Conservation (phyloP, 2,113 vertebrate species). For the Alethe diademata region DNA sequence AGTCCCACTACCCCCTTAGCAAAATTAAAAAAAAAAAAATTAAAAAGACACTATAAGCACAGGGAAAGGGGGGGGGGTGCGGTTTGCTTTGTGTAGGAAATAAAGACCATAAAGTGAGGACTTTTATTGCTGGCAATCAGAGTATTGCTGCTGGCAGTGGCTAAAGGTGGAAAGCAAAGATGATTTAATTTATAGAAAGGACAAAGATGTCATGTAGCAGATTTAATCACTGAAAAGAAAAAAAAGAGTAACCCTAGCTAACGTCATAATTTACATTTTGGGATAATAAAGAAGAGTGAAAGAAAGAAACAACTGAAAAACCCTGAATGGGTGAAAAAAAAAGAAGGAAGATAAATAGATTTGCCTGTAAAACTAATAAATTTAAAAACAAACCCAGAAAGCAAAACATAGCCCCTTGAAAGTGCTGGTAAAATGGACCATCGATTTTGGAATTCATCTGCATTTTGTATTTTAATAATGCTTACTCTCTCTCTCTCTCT, state of each 20-base stretch:
- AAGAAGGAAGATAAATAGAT: slow-evolving; percentile 74
- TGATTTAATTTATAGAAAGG: slow-evolving; percentile 86
- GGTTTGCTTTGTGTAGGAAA: slow-evolving; percentile 72
- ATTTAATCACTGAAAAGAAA: slow-evolving; percentile 84
- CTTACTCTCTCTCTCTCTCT: slow-evolving; percentile 71
- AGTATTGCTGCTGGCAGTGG: slow-evolving; percentile 72
- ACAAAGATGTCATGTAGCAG: slow-evolving; percentile 85
- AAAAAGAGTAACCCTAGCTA: slow-evolving; percentile 66
- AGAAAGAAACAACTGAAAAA: slow-evolving; percentile 72
- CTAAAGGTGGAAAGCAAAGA: slow-evolving; percentile 80
- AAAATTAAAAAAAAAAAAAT: not conserved
- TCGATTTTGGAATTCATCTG: slow-evolving; percentile 87
- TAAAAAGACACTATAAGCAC: not conserved
- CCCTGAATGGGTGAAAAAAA: slow-evolving; percentile 42
- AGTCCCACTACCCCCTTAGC: not conserved
- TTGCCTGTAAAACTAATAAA: slow-evolving; percentile 83
- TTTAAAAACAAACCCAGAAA: slow-evolving; percentile 83
- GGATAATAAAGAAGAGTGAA: slow-evolving; percentile 80
- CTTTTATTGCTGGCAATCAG: slow-evolving; percentile 67
- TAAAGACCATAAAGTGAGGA: slow-evolving; percentile 72
- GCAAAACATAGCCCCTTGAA: slow-evolving; percentile 78
- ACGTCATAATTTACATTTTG: slow-evolving; percentile 84
- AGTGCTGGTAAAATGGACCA: slow-evolving; percentile 86
- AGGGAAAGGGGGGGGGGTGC: not conserved
- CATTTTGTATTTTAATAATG: slow-evolving; percentile 95